A percentile compares a stretch with the other conserved stretches of the same genome.
Conservation (phyloP, 2,797 vertebrate genomes). For the Naso thynnoides region DNA sequence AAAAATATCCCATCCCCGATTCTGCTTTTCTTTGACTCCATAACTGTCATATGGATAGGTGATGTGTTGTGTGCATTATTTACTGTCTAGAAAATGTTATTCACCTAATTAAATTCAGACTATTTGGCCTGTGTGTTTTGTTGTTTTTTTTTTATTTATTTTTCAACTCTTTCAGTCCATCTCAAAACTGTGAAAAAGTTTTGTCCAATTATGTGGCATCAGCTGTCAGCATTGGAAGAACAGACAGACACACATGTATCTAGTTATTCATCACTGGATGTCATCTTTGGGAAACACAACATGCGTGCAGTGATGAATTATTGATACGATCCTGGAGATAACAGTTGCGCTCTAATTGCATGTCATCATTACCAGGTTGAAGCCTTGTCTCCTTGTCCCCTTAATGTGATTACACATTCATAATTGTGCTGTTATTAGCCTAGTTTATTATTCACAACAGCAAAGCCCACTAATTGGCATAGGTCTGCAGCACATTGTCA, state of each 20-base stretch:
- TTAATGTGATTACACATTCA: slow-evolving; percentile 80
- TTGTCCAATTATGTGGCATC: slow-evolving; percentile 62
- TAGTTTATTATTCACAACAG: slow-evolving; percentile 78
- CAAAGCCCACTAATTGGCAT: slow-evolving; percentile 71
- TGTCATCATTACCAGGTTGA: slow-evolving; percentile 81
- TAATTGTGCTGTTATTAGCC: slow-evolving; percentile 79
- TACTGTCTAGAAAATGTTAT: slow-evolving; percentile 28
- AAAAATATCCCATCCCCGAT: background rate
- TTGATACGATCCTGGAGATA: slow-evolving; percentile 79
- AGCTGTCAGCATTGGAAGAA: slow-evolving; percentile 50
- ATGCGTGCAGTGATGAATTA: slow-evolving; percentile 76
- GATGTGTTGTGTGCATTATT: slow-evolving; percentile 23
- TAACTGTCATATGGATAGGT: background rate
- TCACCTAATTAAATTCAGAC: slow-evolving; percentile 49
- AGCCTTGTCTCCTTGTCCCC: slow-evolving; percentile 71
- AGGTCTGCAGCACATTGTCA: slow-evolving; percentile 38
- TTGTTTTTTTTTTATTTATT: background rate
- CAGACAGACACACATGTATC: slow-evolving; percentile 56
- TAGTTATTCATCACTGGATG: slow-evolving; percentile 66
- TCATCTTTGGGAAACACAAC: slow-evolving; percentile 70
- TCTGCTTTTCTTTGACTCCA: slow-evolving; percentile 13
- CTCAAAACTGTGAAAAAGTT: slow-evolving; percentile 31
- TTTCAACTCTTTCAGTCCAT: slow-evolving; percentile 26
- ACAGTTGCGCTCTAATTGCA: slow-evolving; percentile 77
- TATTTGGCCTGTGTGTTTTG: slow-evolving; percentile 30